phyloP scores from a whole-genome alignment of 2,797 vertebrate genomes.

The Ataeniobius toweri region DNA sequence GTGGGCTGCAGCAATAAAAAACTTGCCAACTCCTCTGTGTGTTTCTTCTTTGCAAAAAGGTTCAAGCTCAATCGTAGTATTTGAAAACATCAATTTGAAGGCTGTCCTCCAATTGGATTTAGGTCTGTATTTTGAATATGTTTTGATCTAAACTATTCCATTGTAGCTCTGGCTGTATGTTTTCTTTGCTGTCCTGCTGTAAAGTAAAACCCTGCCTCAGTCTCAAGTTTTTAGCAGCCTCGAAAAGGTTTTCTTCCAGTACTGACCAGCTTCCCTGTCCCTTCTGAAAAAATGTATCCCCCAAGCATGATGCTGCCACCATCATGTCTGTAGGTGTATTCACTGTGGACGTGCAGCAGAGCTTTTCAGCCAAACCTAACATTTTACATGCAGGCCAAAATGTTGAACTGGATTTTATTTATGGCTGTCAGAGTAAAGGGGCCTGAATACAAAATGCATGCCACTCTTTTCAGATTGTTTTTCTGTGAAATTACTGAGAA shows the following conservation, averaged over 20 bases:
- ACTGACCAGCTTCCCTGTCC: background rate
- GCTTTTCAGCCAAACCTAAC: background rate
- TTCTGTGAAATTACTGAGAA: background rate
- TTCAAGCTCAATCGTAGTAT: background rate
- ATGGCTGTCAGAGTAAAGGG: background rate
- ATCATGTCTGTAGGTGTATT: too few relatives aligned
- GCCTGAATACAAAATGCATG: background rate
- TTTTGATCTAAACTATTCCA: background rate
- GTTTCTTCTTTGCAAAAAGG: background rate
- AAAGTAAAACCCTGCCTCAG: background rate
- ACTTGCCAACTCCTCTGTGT: background rate
- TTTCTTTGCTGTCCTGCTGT: background rate
- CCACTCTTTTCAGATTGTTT: background rate
- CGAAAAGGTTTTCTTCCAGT: too few relatives aligned
- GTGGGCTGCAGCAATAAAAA: background rate
- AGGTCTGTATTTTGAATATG: background rate
- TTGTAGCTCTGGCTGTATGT: background rate
- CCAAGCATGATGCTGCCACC: too few relatives aligned
- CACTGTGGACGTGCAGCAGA: too few relatives aligned
- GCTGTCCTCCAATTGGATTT: background rate
- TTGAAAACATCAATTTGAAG: background rate
- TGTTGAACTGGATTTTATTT: background rate
- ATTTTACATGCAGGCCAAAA: background rate
- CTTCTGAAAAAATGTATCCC: too few relatives aligned
- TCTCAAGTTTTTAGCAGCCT: too few relatives aligned